These are phyloP conservation scores for Chaenodraco wilsoni DNA, from an alignment of 2,797 vertebrate species.

Conservation along the genomic window DNA sequence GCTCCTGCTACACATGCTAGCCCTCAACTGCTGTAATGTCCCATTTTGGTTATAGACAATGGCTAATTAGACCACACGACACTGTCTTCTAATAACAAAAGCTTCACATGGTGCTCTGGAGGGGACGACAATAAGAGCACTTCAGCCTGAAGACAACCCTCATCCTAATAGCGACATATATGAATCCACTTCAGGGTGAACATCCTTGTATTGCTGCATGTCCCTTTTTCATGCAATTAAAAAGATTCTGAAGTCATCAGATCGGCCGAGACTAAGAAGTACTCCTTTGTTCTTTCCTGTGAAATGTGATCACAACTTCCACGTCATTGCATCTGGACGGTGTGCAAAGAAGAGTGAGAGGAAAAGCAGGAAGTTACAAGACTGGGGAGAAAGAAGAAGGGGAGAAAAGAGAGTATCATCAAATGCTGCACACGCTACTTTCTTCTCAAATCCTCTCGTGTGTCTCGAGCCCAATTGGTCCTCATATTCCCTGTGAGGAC, in stretches of 20 bases:
- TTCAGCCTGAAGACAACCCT: background rate
- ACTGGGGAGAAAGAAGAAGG: slow-evolving; percentile 5
- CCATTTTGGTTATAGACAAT: background rate
- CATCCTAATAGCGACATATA: background rate
- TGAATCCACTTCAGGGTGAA: background rate
- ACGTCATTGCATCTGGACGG: slow-evolving; percentile 27
- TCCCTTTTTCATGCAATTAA: background rate
- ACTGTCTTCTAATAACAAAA: background rate
- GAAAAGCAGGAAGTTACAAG: slow-evolving; percentile 34
- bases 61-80: background rate
- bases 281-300: slow-evolving; percentile 38
- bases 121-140: background rate
- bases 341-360: slow-evolving; percentile 8
- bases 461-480: background rate
- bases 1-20: background rate
- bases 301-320: slow-evolving; percentile 51
- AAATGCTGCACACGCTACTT: background rate
- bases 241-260: slow-evolving; percentile 8
- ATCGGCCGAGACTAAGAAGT: slow-evolving; percentile 7
- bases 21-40: background rate
- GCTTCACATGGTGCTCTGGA: background rate
- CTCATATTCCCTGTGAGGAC: background rate
- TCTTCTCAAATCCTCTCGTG: background rate
- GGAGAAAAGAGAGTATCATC: slow-evolving; percentile 4
- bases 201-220: background rate